These are phyloP conservation scores for Hermaeophaga mercurialis DNA, from an alignment of 2,888 invertebrate genomes.

Conservation along the genomic window DNA sequence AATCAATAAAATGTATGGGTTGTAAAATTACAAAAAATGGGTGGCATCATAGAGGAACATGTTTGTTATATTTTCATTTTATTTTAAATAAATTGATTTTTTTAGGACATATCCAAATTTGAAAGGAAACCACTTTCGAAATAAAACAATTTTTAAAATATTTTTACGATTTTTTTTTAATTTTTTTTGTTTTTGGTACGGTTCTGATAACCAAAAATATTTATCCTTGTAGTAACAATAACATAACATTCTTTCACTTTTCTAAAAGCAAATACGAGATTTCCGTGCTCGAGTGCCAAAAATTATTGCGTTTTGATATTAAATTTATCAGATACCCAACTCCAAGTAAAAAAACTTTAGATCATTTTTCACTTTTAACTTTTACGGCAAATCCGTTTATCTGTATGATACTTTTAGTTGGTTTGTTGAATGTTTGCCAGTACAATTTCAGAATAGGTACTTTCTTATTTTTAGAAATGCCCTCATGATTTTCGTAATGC, in stretches of 20 bases:
- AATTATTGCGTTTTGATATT: constrained; percentile 12
- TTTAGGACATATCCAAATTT: too few species aligned
- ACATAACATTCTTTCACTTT: not conserved
- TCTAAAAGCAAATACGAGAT: not conserved
- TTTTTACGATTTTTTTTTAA: too few species aligned
- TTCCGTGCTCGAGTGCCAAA: constrained; percentile 5
- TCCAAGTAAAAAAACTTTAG: not conserved
- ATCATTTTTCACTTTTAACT: constrained; percentile 39
- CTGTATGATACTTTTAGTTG: constrained; percentile 42
- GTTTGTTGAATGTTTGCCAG: constrained; percentile 40
- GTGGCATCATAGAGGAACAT: too few species aligned
- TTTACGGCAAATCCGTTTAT: constrained; percentile 47
- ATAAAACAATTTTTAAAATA: too few species aligned
- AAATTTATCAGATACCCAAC: not conserved
- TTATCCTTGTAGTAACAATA: constrained; percentile 1
- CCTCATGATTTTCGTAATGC: constrained; percentile 19
- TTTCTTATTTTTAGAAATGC: constrained; percentile 32
- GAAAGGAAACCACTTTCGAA: too few species aligned
- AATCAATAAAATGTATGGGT: too few species aligned
- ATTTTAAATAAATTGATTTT: too few species aligned
- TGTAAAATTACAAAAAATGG: too few species aligned
- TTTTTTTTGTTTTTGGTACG: not conserved
- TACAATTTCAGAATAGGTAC: constrained; percentile 26
- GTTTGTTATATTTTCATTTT: too few species aligned
- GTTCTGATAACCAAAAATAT: not conserved